Conservation (phyloP, 2,888 invertebrate species). For the Archaeoteleia sp. region DNA sequence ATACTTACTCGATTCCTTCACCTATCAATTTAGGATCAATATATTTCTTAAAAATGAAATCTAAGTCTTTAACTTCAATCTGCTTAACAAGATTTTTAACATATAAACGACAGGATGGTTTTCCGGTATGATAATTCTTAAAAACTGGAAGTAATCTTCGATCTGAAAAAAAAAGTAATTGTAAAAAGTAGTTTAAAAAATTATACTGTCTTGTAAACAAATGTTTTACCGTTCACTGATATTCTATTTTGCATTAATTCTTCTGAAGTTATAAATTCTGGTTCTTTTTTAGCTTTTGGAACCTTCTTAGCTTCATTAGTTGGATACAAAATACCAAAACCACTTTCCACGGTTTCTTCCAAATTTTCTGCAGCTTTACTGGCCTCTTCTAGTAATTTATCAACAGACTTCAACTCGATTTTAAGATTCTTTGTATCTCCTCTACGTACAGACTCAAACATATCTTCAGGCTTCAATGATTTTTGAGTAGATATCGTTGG, state of each 20-base stretch:
- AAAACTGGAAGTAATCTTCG: conserved; percentile 86
- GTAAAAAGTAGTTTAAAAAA: conserved; percentile 7
- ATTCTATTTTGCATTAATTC: conserved; percentile 83
- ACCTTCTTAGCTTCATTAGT: conserved; percentile 56
- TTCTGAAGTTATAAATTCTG: conserved; percentile 78
- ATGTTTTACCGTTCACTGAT: conserved; percentile 77
- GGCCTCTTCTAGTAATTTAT: conserved; percentile 56
- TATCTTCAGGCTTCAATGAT: conserved; percentile 75
- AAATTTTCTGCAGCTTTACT: conserved; percentile 9
- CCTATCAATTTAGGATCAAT: conserved; percentile 74
- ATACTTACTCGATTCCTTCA: conserved; percentile 59
- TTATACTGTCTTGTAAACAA: conserved; percentile 3
- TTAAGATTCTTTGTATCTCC: conserved; percentile 74
- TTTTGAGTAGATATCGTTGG: conserved; percentile 59
- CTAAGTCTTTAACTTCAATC: conserved; percentile 84
- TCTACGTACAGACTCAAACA: conserved; percentile 76
- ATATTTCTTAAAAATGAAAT: conserved; percentile 85
- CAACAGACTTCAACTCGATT: conserved; percentile 77
- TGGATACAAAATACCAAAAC: conserved; percentile 70
- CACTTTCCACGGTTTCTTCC: conserved; percentile 23
- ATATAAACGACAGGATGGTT: conserved; percentile 89
- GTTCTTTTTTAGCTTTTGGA: conserved; percentile 61
- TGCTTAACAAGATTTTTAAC: conserved; percentile 93
- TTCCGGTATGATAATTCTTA: conserved; percentile 89
- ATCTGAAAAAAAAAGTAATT: conserved; percentile 74